Percentiles rank a stretch among this genome's conserved stretches.
These are phyloP conservation scores for Oxyura jamaicensis DNA, from an alignment of 2,113 vertebrate species.

Conservation along the genomic window DNA sequence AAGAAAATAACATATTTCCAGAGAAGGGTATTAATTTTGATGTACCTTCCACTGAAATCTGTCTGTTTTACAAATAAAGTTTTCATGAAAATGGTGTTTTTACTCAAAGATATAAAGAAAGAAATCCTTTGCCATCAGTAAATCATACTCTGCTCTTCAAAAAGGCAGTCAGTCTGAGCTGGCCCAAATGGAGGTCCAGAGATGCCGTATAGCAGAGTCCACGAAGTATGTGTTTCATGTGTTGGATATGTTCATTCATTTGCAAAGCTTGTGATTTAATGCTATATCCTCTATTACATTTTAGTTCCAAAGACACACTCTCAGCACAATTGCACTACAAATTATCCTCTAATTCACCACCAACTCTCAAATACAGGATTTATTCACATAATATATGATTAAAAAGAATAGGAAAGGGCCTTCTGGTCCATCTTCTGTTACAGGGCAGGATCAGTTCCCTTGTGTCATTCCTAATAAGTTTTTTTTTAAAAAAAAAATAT, in stretches of 20 bases:
- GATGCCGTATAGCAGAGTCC: not conserved
- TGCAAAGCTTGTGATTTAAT: not conserved
- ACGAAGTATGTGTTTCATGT: not conserved
- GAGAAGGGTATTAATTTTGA: not conserved
- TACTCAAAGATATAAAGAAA: not conserved
- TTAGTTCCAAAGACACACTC: not conserved
- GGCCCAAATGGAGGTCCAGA: not conserved
- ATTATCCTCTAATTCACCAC: not conserved
- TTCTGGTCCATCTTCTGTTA: not conserved
- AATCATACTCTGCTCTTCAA: not conserved
- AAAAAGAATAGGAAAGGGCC: not conserved
- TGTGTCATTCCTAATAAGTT: rapidly evolving
- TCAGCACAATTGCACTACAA: not conserved
- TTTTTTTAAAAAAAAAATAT: not conserved
- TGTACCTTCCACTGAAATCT: not conserved
- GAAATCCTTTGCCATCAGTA: not conserved
- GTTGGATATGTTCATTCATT: not conserved
- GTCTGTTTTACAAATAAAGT: not conserved
- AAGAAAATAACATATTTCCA: not conserved
- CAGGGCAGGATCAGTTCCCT: not conserved
- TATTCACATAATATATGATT: not conserved
- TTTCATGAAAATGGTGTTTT: not conserved
- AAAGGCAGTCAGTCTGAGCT: not conserved
- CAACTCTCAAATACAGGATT: not conserved
- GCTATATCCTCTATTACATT: not conserved